Evolutionary conservation across 2,113 vertebrate species (phyloP), one percentile per base, ranked within the genome.

Genomic region (Rhea americana): DNA sequence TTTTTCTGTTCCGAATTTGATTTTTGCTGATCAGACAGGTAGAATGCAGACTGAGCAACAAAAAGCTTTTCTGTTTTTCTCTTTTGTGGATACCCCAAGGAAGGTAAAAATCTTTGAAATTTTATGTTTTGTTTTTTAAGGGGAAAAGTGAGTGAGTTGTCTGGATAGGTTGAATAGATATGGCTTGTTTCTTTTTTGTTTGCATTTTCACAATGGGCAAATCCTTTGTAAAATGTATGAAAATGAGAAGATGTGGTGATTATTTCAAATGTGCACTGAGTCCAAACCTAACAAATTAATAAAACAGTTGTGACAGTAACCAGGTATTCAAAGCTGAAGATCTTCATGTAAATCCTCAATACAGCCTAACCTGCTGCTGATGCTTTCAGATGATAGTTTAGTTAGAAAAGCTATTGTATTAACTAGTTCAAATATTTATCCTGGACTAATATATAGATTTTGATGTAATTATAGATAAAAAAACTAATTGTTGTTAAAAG

Each of bases 171-270:
- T 76, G 59, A 68, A 89, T 43, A 25, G 51, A 70, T 71, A 39
- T 30, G 21, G 3, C 20, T 81, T 78, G 5, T 43, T 78, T 71
- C 35, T 30, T 1, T 5, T 14, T 35, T 68, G 48, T 73, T 82
- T 93, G 30, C 51, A 50, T 71, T 93, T 96, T 89, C 17, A 71
- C 51, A 55, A 93, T 32, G 58, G 13, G 35, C 21, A 86, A 41
- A 78, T 59, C 91, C 50, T 84, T 94, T 89, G 87, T 89, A 48
- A 92, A 87, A 82, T 81, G 21, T 28, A 83, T 59, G 26, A 84
- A 39, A 94, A 41, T 45, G 85, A 88, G 85, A 96, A 79, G 51
- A 92, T 74, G 9, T 47, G 37, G 22, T 72, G 24, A 22, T 47
- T 71, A 91, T 82, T 96, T 91, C 89, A 91, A 25, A 21, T 48